These are phyloP conservation scores for Phylloscopus collybita DNA, from an alignment of 2,797 vertebrate genomes.

Conservation along the genomic window DNA sequence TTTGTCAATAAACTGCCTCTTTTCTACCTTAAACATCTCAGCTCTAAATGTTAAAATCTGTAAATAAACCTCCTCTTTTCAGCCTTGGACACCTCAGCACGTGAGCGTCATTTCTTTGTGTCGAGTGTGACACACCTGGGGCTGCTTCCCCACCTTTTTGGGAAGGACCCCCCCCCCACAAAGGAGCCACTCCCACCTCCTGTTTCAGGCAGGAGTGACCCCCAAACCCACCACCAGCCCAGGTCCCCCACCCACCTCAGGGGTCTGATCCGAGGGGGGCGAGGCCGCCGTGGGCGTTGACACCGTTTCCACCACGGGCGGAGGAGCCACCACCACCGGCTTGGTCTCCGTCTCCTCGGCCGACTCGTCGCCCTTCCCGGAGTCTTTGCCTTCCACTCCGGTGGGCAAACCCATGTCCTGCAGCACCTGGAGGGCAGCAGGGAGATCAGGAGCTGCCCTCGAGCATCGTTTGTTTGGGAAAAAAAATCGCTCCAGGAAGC, in stretches of 20 bases:
- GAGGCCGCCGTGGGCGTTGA: slow-evolving; percentile 70
- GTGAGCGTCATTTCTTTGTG: too few relatives aligned
- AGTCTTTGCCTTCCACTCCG: slow-evolving; percentile 89
- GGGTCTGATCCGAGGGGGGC: slow-evolving; percentile 66
- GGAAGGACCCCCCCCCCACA: not conserved
- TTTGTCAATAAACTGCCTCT: too few relatives aligned
- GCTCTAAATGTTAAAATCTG: too few relatives aligned
- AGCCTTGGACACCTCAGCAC: too few relatives aligned
- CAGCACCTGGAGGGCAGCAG: slow-evolving; percentile 80
- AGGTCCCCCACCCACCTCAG: slow-evolving; percentile 73
- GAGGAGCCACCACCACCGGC: slow-evolving; percentile 51
- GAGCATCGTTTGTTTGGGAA: accelerated
- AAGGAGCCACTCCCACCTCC: accelerated
- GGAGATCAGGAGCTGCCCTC: accelerated
- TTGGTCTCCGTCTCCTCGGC: slow-evolving; percentile 80
- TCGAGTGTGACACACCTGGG: too few relatives aligned
- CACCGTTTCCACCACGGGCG: slow-evolving; percentile 72
- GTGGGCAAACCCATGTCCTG: slow-evolving; percentile 98
- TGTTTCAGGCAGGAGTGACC: accelerated
- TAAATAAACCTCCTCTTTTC: too few relatives aligned
- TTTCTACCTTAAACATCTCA: too few relatives aligned
- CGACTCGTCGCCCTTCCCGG: slow-evolving; percentile 77
- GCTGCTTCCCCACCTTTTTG: accelerated
- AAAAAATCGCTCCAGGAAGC: accelerated
- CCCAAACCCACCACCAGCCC: accelerated